These are phyloP conservation scores for Hypomesus transpacificus DNA, from an alignment of 2,113 vertebrate genomes.

Conservation along the genomic window DNA sequence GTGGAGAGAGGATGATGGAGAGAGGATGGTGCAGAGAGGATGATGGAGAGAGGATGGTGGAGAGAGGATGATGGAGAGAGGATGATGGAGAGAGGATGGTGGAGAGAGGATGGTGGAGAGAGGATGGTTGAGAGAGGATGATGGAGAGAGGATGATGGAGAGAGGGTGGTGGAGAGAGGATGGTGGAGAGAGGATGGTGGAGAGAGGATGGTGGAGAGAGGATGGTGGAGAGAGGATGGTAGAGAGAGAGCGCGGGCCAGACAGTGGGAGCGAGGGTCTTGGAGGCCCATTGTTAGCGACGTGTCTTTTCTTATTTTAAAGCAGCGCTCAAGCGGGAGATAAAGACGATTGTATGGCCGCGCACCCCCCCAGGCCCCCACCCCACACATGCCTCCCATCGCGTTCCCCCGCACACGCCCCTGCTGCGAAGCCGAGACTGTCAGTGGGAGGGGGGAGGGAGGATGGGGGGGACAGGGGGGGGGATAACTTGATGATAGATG, in stretches of 20 bases:
- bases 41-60: no score
- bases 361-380: conserved; percentile 1
- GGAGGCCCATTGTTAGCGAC: conserved; percentile 54
- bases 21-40: no score
- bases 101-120: no score
- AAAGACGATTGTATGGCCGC: conserved; percentile 60
- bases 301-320: conserved; percentile 46
- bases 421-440: conserved; percentile 22
- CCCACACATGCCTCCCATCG: conserved; percentile 32
- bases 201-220: conserved; percentile 19
- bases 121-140: no score
- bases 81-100: no score
- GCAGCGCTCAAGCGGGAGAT: conserved; percentile 49
- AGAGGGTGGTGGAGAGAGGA: no score
- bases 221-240: conserved; percentile 9
- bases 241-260: conserved; percentile 28
- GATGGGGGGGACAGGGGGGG: not conserved
- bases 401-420: conserved; percentile 40
- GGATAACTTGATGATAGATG: not conserved
- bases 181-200: no score
- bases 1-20: no score
- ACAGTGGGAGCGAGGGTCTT: conserved; percentile 51
- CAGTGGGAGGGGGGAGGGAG: conserved; percentile 19
- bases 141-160: no score
- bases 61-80: no score